Evolutionary conservation across 2,797 vertebrate species (phyloP), one percentile per base, ranked within the genome.

Genomic region (Anisognathus igniventris): DNA sequence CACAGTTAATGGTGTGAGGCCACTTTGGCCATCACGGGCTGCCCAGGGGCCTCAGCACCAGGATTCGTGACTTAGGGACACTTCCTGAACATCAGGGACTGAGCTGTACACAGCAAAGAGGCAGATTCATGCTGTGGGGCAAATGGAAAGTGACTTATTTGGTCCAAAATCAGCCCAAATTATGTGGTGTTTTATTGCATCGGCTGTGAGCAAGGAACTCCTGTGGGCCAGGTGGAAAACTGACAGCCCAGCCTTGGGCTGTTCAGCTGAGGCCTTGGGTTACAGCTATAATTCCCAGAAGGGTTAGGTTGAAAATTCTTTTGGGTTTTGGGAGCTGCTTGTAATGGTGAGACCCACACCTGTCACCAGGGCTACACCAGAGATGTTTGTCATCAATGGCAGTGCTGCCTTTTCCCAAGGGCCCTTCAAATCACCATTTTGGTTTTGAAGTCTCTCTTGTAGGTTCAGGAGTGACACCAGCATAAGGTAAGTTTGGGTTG

Each of bases 91-190:
- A 14, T 35, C 48, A 47, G 31, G 40, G 53, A 28, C 42, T 39
- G 42, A 75, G 23, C 18, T 0, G 0, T 23, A 5, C 15, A 14
- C 30, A 58, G 5, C 39, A 50, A 25, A 0, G 4, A 75, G 51
- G 44, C 62, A 78, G 53, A 57, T 45, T 24, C 14, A 3, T 15
- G 15, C 23, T 1, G 1, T 7, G 37, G 66, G 64, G 35, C 20
- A 42, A 51, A 67, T 24, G n/a, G 35, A 60, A 92, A 73, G 42
- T 19, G 30, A 50, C 23, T 77, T 37, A 4, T 12, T 28, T 37
- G 47, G 51, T 13, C 40, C 56, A 58, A 51, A 44, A 62, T 44
- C 10, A 57, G 27, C 47, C 60, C 37, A 66, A 62, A 66, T 70
- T 16, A 11, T 3, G 2, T 2, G 28, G 19, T 53, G 14, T 16